Evolutionary conservation across 2,888 invertebrate genomes (phyloP).

Genomic region (Amorpha juglandis): DNA sequence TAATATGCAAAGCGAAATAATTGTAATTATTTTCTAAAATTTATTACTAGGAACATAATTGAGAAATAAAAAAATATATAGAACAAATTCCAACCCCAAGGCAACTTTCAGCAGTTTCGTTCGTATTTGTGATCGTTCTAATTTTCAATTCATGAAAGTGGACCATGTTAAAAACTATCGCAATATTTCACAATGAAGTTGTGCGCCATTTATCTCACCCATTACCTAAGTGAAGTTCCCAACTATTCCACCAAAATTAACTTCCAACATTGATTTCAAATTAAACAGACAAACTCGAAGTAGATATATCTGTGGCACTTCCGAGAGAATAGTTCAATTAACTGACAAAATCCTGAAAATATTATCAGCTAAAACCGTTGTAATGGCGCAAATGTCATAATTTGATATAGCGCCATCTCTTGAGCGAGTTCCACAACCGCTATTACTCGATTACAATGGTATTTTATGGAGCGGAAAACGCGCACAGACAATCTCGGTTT

Average conservation of each 20-base stretch:
- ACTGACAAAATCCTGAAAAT: constrained; percentile 2
- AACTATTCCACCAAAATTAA: background rate
- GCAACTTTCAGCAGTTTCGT: background rate
- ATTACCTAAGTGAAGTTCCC: background rate
- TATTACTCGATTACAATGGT: constrained; percentile 1
- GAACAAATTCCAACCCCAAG: background rate
- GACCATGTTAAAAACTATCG: background rate
- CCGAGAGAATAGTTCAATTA: constrained; percentile 6
- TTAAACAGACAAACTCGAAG: background rate
- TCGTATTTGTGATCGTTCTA: background rate
- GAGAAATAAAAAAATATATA: background rate
- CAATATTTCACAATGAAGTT: background rate
- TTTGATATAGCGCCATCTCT: constrained; percentile 25
- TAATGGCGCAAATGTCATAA: background rate
- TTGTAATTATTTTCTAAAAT: no score
- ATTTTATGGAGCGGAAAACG: constrained; percentile 21
- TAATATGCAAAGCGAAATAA: no score
- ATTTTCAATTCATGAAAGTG: background rate
- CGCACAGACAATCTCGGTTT: constrained; percentile 8
- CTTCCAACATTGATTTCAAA: background rate
- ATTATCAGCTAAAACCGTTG: constrained; percentile 5
- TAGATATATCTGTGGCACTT: no score
- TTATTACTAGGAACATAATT: background rate
- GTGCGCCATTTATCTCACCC: background rate
- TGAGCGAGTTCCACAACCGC: background rate